Evolutionary conservation across 1,140 invertebrate species (phyloP), one percentile per base, ranked within the genome.

Genomic region (Pseudomyrmex dendroicus): DNA sequence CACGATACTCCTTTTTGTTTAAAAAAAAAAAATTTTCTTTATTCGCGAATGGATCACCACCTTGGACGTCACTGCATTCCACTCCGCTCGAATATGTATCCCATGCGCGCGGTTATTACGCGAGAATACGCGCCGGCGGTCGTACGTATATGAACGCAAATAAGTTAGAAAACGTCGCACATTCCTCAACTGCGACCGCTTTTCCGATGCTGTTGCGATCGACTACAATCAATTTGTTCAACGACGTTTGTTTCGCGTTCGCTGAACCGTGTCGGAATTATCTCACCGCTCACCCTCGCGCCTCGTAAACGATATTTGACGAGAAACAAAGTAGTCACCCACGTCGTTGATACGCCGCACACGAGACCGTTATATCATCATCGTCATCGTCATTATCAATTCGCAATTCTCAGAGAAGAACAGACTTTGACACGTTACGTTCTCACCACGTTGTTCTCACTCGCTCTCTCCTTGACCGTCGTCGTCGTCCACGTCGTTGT

Each of bases 401-500:
- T 35, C 35, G 35, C 35, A 35, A 35, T 35, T 35, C 5, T 35
- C 35, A 35, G 35, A 35, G 35, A 35, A 13, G 5, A 9, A 15
- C 17, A 22, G n/a, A 52, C 17, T 25, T 1, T 13, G 2, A 74
- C 72, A 44, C n/a, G 44, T 44, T 25, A 50, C 54, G 54, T 22
- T 5, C 17, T 67, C 15, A 54, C 73, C 73, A 77, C 73, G 73
- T 77, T 80, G 66, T 12, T 59, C 56, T 50, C 67, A 22, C n/a
- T 67, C 48, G 22, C 22, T 70, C 67, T 54, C 67, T 56, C 50
- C 50, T 1, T 63, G 78, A 4, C 25, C 70, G 57, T 62, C 48
- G 59, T 12, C 46, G 12, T 22, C 35, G 17, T 57, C 20, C n/a
- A 10, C n/a, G 52, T 44, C 25, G 17, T 72, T 59, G 50, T 52